Conservation (phyloP, 2,113 vertebrate species). For the Elaphurus davidianus region DNA sequence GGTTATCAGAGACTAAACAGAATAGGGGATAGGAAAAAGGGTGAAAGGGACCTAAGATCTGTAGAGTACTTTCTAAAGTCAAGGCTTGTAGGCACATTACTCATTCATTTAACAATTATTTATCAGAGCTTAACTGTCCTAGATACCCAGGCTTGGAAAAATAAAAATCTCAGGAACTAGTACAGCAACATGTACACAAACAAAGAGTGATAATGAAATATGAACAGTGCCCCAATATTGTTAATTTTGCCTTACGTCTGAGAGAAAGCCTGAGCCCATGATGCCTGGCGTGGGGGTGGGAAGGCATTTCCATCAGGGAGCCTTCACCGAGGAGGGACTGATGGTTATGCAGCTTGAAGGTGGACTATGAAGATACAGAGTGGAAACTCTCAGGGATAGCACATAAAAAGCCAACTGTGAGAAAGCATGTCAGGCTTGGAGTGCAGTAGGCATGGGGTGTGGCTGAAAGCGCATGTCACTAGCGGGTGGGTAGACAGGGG, state of each 20-base stretch:
- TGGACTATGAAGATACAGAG: not conserved
- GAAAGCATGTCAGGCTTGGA: not conserved
- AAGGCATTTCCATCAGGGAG: not conserved
- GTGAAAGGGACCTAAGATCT: not conserved
- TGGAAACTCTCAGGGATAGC: not conserved
- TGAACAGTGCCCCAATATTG: not conserved
- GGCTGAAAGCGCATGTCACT: not conserved
- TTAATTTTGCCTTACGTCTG: not conserved
- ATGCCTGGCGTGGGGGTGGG: not conserved
- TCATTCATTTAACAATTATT: constrained; percentile 7
- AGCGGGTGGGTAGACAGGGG: not conserved
- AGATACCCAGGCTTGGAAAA: not conserved
- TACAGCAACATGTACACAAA: not conserved
- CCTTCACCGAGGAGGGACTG: not conserved
- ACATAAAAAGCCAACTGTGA: not conserved
- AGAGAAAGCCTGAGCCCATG: not conserved
- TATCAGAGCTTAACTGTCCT: not conserved
- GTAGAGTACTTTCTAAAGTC: not conserved
- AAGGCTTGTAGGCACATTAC: not conserved
- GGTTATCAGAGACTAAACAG: not conserved
- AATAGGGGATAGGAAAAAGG: not conserved
- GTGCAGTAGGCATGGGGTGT: too few species aligned
- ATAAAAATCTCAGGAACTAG: not conserved
- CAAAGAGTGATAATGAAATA: not conserved
- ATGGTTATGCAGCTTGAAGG: not conserved